Evolutionary conservation across 2,888 invertebrate species (phyloP), one percentile per base, ranked within the genome.

Genomic region (Empis livida): DNA sequence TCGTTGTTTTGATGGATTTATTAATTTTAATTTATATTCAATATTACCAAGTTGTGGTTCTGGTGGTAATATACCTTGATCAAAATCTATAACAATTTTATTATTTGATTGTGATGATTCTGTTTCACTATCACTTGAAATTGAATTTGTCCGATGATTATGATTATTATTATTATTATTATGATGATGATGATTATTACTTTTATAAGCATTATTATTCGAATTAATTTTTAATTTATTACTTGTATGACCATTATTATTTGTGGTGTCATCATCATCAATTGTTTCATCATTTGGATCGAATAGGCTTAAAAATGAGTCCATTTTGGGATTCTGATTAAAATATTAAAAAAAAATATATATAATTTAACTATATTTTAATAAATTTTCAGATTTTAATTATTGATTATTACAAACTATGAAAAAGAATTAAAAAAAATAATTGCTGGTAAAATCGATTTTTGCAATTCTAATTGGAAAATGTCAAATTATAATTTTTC

Each of bases 11-110:
- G 93, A 87, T 0, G 95, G 91, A 66, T 87, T 88, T 9, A 96
- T 86, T 48, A 99, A 74, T 61, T 96, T 94, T 49, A 97, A 69
- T 72, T 97, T 96, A 68, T 96, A 96, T 70, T 96, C 96, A 30
- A 96, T 82, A 66, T 96, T 96, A 10, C 96, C 96, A 59, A 91
- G 80, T 63, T 94, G 85, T 0, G 93, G 90, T 65, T 94, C 93
- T 0, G 93, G 93, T 0, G 93, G 93, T 1, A 93, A 85, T 32
- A 91, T 71, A 27, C 77, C 75, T 53, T 73, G 73, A 52, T 76
- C 73, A 46, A 74, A 73, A 48, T 74, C 73, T 49, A 74, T 70
- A 52, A 67, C 61, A 6, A 65, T 61, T 54, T 63, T 64, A 27
- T 59, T 62, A 46, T 59, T 59, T 6, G 42, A 40, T 45, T 54